phyloP scores from a whole-genome alignment of 2,797 vertebrate species.

The Scolopax bukidnonensis region DNA sequence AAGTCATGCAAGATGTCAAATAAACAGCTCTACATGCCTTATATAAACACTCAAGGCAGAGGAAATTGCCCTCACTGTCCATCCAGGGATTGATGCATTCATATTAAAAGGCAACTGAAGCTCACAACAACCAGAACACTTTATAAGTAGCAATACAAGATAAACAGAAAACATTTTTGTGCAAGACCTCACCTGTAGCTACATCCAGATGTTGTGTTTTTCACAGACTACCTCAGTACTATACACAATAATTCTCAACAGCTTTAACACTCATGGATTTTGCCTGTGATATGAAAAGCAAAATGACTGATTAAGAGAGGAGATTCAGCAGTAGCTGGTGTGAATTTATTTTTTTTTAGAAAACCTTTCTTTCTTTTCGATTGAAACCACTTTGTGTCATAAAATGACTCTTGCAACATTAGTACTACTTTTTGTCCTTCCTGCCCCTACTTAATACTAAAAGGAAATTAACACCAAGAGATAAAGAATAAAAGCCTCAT shows the following conservation, averaged over 20 bases:
- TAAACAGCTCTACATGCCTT: background rate
- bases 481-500: background rate
- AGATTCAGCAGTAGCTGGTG: background rate
- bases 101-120: constrained; percentile 7
- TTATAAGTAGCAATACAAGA: background rate
- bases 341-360: background rate
- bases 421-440: background rate
- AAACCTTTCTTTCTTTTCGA: background rate
- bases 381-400: background rate
- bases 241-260: background rate
- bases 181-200: constrained; percentile 20
- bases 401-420: background rate
- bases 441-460: background rate
- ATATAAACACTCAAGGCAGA: background rate
- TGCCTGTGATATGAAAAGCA: background rate
- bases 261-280: background rate
- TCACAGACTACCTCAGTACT: background rate
- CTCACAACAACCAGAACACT: background rate
- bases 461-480: background rate
- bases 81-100: background rate
- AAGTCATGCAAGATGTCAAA: background rate
- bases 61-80: constrained; percentile 15
- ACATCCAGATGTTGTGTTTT: constrained; percentile 6
- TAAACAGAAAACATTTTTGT: background rate
- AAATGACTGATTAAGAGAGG: background rate